A percentile compares a stretch with the other conserved stretches of the same genome.
These are phyloP conservation scores for Cranoglanis bouderius DNA, from an alignment of 2,113 vertebrate species.

Conservation along the genomic window DNA sequence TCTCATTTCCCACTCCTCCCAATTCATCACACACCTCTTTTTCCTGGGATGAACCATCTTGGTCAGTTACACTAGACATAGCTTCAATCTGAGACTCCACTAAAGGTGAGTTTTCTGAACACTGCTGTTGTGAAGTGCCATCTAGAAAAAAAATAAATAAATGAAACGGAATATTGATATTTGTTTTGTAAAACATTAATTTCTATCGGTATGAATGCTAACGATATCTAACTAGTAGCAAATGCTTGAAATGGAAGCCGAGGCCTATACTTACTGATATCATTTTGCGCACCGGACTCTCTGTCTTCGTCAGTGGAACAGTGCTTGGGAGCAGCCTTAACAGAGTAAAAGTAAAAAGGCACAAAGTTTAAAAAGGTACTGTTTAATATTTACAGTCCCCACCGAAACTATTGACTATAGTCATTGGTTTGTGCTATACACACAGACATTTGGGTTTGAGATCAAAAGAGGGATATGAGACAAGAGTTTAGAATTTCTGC, in stretches of 20 bases:
- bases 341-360: slow-evolving; percentile 43
- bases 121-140: slow-evolving; percentile 62
- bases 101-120: slow-evolving; percentile 59
- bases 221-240: neutral
- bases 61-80: slow-evolving; percentile 51
- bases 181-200: neutral
- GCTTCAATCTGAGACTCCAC: slow-evolving; percentile 60
- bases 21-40: slow-evolving; percentile 65
- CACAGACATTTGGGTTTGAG: too few relatives aligned
- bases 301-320: slow-evolving; percentile 53
- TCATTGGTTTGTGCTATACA: too few relatives aligned
- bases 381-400: neutral
- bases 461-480: too few relatives aligned
- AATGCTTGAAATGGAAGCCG: neutral
- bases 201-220: neutral
- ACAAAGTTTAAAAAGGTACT: slow-evolving; percentile 10
- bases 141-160: slow-evolving; percentile 58
- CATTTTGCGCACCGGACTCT: slow-evolving; percentile 54
- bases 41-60: slow-evolving; percentile 50
- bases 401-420: too few relatives aligned
- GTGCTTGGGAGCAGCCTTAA: slow-evolving; percentile 69
- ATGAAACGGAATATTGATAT: neutral
- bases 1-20: slow-evolving; percentile 60
- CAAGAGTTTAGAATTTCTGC: too few relatives aligned
- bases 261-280: slow-evolving; percentile 60